Evolutionary conservation across 2,113 vertebrate genomes (phyloP).

Genomic region (Etheostoma cragini): DNA sequence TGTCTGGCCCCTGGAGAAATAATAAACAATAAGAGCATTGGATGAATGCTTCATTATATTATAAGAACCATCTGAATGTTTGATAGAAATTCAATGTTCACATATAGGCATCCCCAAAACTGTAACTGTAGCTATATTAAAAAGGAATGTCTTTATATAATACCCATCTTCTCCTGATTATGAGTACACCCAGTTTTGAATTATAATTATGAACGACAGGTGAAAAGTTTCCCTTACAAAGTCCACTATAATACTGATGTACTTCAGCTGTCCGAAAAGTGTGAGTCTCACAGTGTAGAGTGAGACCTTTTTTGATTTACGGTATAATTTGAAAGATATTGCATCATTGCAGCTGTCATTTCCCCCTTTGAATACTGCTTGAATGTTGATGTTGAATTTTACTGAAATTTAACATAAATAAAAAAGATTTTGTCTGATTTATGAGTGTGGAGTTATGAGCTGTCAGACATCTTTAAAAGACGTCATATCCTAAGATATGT

Average conservation of each 20-base stretch:
- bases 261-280: background rate
- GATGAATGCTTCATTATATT: background rate
- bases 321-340: background rate
- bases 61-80: background rate
- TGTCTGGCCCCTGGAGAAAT: too few relatives aligned
- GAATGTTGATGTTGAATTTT: background rate
- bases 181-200: background rate
- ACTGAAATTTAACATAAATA: background rate
- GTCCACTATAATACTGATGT: background rate
- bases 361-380: background rate
- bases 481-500: background rate
- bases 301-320: background rate
- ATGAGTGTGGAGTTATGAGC: conserved; percentile 10
- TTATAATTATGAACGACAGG: background rate
- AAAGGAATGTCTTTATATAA: background rate
- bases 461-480: conserved; percentile 2
- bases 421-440: background rate
- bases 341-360: background rate
- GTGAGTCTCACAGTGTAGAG: background rate
- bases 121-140: too few relatives aligned
- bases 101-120: background rate
- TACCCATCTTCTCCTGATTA: background rate
- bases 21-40: background rate
- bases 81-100: background rate
- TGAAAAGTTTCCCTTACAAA: background rate